A percentile compares a stretch with the other conserved stretches of the same genome.
phyloP scores from a whole-genome alignment of 2,113 vertebrate species.

The Peromyscus polionotus region DNA sequence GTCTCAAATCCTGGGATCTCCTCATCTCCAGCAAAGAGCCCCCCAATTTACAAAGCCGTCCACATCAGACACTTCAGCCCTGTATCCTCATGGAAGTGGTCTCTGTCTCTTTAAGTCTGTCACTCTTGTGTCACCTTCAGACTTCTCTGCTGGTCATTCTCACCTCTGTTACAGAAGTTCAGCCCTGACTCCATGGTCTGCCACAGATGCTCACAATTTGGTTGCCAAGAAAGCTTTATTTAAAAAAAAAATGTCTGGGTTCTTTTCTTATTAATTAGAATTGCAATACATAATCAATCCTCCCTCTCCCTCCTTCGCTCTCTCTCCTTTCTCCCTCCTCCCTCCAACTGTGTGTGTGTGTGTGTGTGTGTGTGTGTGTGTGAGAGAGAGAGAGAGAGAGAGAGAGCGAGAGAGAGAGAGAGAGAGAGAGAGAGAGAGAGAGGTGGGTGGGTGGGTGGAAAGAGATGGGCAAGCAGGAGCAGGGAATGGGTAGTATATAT shows the following conservation, averaged over 20 bases:
- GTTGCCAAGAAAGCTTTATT: neutral
- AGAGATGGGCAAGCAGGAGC: neutral
- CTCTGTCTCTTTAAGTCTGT: neutral
- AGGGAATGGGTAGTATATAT: neutral
- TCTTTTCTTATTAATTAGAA: neutral
- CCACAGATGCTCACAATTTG: neutral
- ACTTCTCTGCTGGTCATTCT: rapidly evolving
- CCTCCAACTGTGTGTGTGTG: neutral
- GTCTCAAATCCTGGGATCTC: neutral
- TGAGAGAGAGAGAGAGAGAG: no score
- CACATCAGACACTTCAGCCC: neutral
- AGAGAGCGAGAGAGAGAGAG: no score
- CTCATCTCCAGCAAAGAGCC: neutral
- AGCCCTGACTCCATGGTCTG: neutral
- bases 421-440: no score
- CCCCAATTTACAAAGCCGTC: neutral
- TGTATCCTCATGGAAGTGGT: neutral
- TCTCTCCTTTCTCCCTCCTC: neutral
- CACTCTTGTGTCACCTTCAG: neutral
- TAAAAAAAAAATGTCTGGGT: neutral
- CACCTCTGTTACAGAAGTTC: rapidly evolving
- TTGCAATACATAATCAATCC: neutral
- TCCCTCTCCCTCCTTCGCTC: no score
- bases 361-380: neutral
- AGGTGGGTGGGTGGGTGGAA: neutral